A percentile compares a stretch with the other conserved stretches of the same genome.
These are phyloP conservation scores for Acanthosoma haemorrhoidale DNA, from an alignment of 2,888 invertebrate genomes.

Conservation along the genomic window DNA sequence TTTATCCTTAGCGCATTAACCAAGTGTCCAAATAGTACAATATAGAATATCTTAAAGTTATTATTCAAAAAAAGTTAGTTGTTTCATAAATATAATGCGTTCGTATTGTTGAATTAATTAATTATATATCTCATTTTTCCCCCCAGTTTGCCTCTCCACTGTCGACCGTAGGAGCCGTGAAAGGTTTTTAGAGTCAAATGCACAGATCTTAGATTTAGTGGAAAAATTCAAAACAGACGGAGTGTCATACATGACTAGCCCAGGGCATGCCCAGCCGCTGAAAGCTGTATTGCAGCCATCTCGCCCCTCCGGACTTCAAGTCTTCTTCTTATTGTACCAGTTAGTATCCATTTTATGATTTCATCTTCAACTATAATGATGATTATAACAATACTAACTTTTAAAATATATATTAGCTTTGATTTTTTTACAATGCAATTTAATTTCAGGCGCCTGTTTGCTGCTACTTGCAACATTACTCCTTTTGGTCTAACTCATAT, in stretches of 20 bases:
- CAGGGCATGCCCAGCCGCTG: conserved; percentile 24
- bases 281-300: conserved; percentile 44
- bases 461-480: conserved; percentile 72
- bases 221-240: conserved; percentile 88
- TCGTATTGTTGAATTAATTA: too few species aligned
- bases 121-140: too few species aligned
- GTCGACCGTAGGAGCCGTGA: conserved; percentile 78
- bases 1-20: too few species aligned
- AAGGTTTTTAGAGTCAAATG: conserved; percentile 86
- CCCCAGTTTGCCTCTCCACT: conserved; percentile 67
- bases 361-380: neutral
- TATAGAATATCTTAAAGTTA: too few species aligned
- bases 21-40: too few species aligned
- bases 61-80: too few species aligned
- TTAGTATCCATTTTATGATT: conserved; percentile 28
- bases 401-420: neutral
- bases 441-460: conserved; percentile 63
- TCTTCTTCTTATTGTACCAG: conserved; percentile 45
- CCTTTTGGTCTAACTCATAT: conserved; percentile 69
- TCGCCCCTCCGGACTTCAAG: conserved; percentile 60
- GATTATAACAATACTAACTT: neutral
- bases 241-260: conserved; percentile 48
- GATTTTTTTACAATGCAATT: neutral
- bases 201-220: conserved; percentile 84
- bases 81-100: too few species aligned